These are phyloP conservation scores for Perizoma flavofasciatum DNA, from an alignment of 2,888 invertebrate genomes.

Conservation along the genomic window DNA sequence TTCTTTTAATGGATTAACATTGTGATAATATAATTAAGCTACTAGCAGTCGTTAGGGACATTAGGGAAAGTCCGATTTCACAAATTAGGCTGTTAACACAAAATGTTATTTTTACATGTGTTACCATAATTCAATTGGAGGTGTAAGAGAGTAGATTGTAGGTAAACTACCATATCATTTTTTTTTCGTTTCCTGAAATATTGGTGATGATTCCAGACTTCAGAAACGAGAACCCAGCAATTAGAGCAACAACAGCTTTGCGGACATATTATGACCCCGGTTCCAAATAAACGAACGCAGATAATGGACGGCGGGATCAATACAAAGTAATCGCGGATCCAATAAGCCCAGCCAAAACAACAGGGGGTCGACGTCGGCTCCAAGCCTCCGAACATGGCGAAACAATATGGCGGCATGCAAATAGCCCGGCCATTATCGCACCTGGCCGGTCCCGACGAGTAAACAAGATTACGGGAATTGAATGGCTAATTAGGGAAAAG, in stretches of 20 bases:
- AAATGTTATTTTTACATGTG: conserved; percentile 35
- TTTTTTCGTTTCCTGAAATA: conserved; percentile 1
- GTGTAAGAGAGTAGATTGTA: background rate
- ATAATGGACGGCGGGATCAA: conserved; percentile 82
- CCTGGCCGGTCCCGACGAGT: conserved; percentile 81
- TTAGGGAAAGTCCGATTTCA: conserved; percentile 42
- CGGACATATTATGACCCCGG: conserved; percentile 74
- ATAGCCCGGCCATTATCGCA: conserved; percentile 83
- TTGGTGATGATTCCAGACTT: background rate
- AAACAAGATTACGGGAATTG: conserved; percentile 84
- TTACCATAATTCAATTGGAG: conserved; percentile 25
- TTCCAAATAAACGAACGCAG: conserved; percentile 80
- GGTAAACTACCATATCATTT: conserved; percentile 2
- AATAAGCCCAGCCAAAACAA: conserved; percentile 81
- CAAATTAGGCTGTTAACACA: conserved; percentile 36
- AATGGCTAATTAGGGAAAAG: conserved; percentile 84
- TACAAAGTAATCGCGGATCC: conserved; percentile 84
- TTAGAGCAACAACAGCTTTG: conserved; percentile 47
- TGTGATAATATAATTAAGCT: conserved; percentile 62
- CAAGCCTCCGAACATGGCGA: conserved; percentile 70
- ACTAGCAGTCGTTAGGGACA: conserved; percentile 54
- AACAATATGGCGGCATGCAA: conserved; percentile 84
- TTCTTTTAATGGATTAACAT: conserved; percentile 65
- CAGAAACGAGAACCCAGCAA: conserved; percentile 11
- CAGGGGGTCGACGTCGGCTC: conserved; percentile 74